Base-by-base conservation (phyloP, 1,140 invertebrate species). In the Dendroctonus ponderosae region DNA sequence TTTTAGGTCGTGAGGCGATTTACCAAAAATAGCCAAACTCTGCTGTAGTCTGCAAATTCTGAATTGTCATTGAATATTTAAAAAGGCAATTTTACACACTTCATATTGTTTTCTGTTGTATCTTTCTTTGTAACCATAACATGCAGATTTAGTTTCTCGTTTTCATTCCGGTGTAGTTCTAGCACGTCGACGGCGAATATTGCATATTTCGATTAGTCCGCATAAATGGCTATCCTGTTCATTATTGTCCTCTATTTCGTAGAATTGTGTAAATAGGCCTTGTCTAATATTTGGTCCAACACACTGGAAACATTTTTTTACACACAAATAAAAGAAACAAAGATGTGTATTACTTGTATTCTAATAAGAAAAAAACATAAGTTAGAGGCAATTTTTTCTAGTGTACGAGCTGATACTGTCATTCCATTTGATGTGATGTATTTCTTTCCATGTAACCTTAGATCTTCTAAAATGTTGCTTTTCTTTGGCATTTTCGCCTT, bases 241-340 rank as follows among this genome's bases (percentile, higher is more conserved):
- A 14, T 53, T 38, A 9, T 53, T 53, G 7, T 15, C 7, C 5
- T 15, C 5, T 38, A 53, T 53, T 5, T 53, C 39, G 39, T 53
- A 26, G 39, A 53, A 53, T 7, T 26, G 52, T 26, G 9, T 37
- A 26, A 53, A 26, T 12, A 53, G 39, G 7, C 6, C 15, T 14
- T 51, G 49, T 51, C 49, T 14, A 51, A 14, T 51, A 51, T 51
- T 51, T 51, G 43, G n/a, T n/a, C 43, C 43, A 44, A 44, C 43
- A n/a, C n/a, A 44, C 43, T 44, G 43, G n/a, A 44, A 44, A n/a
- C 43, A 44, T 44, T 44, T 44, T 44, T 44, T 44, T 7, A 44
- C 43, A 44, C 43, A 44, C 43, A 7, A 7, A 44, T n/a, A 44
- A n/a, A n/a, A 44, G 7, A 44, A 7, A 44, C 43, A 44, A 44